phyloP scores from a whole-genome alignment of 37 sponge, comb jelly and placozoan genomes.

The Lycopodina hypogea region DNA sequence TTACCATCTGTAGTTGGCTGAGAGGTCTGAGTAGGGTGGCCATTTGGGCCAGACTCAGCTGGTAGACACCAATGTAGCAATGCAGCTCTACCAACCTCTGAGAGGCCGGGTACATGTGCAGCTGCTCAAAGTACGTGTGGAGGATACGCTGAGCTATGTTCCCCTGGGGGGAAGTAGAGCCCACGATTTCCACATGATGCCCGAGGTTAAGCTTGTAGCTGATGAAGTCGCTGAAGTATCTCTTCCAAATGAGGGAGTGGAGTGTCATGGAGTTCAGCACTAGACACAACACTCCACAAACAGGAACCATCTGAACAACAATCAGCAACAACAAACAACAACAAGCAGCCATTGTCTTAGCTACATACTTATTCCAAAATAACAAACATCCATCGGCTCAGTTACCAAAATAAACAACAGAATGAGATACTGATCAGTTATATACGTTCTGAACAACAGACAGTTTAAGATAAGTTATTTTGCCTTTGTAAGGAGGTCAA shows the following conservation, averaged over 20 bases:
- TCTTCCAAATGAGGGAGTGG: conserved; percentile 41
- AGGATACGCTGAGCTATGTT: conserved; percentile 37
- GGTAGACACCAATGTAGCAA: conserved; percentile 32
- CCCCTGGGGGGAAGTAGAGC: background rate
- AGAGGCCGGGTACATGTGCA: conserved; percentile 2
- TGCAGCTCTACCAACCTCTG: conserved; percentile 37
- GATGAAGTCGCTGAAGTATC: conserved; percentile 68
- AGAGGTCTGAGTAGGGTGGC: conserved; percentile 56
- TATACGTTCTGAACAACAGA: no score
- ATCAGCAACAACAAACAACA: no score
- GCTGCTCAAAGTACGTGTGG: conserved; percentile 24
- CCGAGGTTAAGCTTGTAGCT: conserved; percentile 35
- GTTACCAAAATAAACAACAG: no score
- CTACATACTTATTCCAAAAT: no score
- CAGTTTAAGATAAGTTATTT: no score
- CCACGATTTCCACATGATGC: background rate
- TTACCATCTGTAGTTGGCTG: conserved; percentile 24
- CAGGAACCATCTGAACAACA: no score
- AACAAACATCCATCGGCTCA: no score
- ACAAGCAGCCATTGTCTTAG: no score
- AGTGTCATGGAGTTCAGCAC: conserved; percentile 21
- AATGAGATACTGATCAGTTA: no score
- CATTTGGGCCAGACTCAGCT: conserved; percentile 61
- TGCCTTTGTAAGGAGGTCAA: no score
- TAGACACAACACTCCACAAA: conserved; percentile 1